These are phyloP conservation scores for Meriones unguiculatus DNA, from an alignment of 2,113 vertebrate species.

Conservation along the genomic window DNA sequence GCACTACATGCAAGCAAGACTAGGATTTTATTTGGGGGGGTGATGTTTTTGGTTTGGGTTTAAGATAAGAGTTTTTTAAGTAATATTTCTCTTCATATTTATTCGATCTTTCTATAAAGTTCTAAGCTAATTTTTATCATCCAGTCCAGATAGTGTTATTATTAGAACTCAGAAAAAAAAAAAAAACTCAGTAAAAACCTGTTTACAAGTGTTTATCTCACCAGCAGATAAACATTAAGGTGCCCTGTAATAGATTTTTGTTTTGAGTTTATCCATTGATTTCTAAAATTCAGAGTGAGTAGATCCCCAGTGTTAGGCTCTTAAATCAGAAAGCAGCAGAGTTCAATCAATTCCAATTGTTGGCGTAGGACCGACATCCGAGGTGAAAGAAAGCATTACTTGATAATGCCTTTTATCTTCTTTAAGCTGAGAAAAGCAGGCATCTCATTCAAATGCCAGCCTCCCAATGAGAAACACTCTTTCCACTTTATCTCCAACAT, in stretches of 20 bases:
- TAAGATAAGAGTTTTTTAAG: background rate
- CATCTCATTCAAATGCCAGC: slow-evolving; percentile 70
- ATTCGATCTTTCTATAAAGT: slow-evolving; percentile 27
- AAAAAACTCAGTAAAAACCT: slow-evolving; percentile 71
- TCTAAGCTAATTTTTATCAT: slow-evolving; percentile 50
- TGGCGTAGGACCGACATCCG: slow-evolving; percentile 74
- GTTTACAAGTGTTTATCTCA: slow-evolving; percentile 72
- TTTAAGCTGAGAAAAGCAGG: slow-evolving; percentile 72
- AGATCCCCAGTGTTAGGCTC: slow-evolving; percentile 69
- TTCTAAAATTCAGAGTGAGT: slow-evolving; percentile 74
- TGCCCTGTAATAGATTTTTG: slow-evolving; percentile 66
- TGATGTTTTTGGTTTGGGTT: background rate
- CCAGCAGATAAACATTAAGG: slow-evolving; percentile 71
- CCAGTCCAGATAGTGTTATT: slow-evolving; percentile 54
- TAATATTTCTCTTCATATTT: slow-evolving; percentile 22
- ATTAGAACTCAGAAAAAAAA: slow-evolving; percentile 60
- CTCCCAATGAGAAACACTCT: slow-evolving; percentile 70
- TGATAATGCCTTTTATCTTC: slow-evolving; percentile 79
- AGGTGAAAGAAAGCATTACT: slow-evolving; percentile 77
- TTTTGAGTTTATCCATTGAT: slow-evolving; percentile 77
- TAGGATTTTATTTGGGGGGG: background rate
- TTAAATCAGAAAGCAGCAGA: slow-evolving; percentile 76
- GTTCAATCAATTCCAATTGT: slow-evolving; percentile 81
- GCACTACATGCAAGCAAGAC: too few species aligned
- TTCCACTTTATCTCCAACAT: slow-evolving; percentile 71